Evolutionary conservation across 2,113 vertebrate genomes (phyloP), one percentile per base, ranked within the genome.

Genomic region (Otolemur garnettii): DNA sequence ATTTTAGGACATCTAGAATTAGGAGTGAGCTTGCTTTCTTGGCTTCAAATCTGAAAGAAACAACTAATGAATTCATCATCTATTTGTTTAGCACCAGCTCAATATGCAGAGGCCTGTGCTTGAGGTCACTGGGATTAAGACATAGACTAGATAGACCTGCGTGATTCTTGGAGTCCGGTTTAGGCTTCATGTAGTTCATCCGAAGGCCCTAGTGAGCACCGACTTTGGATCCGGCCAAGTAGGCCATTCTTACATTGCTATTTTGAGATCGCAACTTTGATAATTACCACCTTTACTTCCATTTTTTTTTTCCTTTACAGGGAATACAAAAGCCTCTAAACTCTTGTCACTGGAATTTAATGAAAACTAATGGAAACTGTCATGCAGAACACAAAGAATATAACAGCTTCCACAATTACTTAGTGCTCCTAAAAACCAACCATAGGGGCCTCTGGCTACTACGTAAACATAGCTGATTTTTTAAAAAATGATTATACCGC

Each of bases 301-400:
- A 82, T 78, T 57, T 53, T 72, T 50, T 62, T 69, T 50, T 66
- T 30, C 62, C 53, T 96, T 92, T 80, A 59, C 21, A 68, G 82
- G 72, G 38, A 91, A 80, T 86, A 93, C 33, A 96, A 81, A 94
- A 69, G 60, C 69, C 62, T 91, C 87, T 80, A 81, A 75, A 85
- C 57, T 86, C 64, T 66, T 96, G 50, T 94, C 90, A 50, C 80
- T 93, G 6, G 9, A 68, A 18, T 87, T 96, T 90, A 95, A 69
- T 96, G 94, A 93, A 95, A 87, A 90, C 62, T 18, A 94, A 42
- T 57, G 77, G 90, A 80, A 91, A 66, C 69, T 74, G 53, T 93
- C 64, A 81, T 53, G 66, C 80, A 72, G 60, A 94, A 84, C 60
- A 77, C 86, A 85, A 75, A 85, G 62, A 26, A 35, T 74, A 28